Evolutionary conservation across 2,888 invertebrate genomes (phyloP).

Genomic region (Diaprepes abbreviatus): DNA sequence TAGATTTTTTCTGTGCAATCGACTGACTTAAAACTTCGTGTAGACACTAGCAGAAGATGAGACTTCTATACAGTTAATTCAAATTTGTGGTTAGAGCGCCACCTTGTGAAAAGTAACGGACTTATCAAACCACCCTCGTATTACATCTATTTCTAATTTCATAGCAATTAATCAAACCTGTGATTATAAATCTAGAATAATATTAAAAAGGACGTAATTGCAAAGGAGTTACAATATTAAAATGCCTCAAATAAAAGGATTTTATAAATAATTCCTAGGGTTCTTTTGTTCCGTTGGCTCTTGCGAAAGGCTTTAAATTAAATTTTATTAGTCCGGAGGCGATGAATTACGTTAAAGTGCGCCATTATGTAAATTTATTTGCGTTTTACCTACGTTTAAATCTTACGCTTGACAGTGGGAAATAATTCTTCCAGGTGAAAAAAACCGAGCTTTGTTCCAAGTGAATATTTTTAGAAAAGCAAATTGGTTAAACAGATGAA

Average conservation of each 20-base stretch:
- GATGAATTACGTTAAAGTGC: constrained; percentile 53
- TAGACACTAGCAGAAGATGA: too few relatives aligned
- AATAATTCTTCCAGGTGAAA: constrained; percentile 36
- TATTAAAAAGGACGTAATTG: constrained; percentile 15
- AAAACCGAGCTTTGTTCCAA: constrained; percentile 19
- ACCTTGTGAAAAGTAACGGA: too few relatives aligned
- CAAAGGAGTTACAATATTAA: constrained; percentile 23
- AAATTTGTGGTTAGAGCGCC: too few relatives aligned
- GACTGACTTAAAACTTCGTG: too few relatives aligned
- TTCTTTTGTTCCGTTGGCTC: constrained; percentile 49
- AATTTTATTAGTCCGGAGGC: constrained; percentile 53
- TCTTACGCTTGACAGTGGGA: constrained; percentile 44
- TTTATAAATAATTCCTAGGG: constrained; percentile 44
- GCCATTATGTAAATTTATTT: constrained; percentile 53
- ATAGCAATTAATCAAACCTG: too few relatives aligned
- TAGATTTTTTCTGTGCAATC: too few relatives aligned
- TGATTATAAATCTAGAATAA: background rate
- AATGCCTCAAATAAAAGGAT: constrained; percentile 25
- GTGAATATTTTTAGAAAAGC: constrained; percentile 24
- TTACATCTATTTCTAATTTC: too few relatives aligned
- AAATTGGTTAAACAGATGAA: too few relatives aligned
- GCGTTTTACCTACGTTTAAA: constrained; percentile 50
- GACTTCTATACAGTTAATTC: too few relatives aligned
- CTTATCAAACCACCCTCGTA: too few relatives aligned
- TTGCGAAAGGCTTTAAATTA: constrained; percentile 51